These are phyloP conservation scores for Beris chalybata DNA, from an alignment of 2,888 invertebrate genomes.

Conservation along the genomic window DNA sequence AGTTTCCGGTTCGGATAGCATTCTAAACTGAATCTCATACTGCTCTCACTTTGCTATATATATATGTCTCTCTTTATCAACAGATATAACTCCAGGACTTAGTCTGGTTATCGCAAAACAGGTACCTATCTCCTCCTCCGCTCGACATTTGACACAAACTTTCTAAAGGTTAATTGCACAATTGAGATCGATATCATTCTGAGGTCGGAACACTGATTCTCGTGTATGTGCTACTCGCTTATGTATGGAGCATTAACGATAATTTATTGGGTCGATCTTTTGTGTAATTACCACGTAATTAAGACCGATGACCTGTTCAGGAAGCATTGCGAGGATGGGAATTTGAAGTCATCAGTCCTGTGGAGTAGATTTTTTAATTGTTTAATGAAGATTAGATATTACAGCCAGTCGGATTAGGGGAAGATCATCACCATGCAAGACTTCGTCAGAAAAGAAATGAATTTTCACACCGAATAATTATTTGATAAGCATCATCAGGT, in stretches of 20 bases:
- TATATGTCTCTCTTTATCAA: no score
- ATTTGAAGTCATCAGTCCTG: conserved; percentile 1
- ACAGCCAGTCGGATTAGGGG: no score
- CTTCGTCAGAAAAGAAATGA: not conserved
- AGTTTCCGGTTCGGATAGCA: no score
- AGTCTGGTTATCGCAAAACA: no score
- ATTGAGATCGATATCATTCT: conserved; percentile 6
- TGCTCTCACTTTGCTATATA: no score
- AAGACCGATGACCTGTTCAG: conserved; percentile 24
- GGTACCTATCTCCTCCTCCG: not conserved
- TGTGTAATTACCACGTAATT: conserved; percentile 30
- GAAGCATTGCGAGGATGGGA: not conserved
- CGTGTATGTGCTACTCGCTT: not conserved
- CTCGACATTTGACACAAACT: conserved; percentile 20
- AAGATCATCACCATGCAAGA: no score
- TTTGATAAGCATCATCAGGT: conserved; percentile 11
- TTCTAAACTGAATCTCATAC: no score
- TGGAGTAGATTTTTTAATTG: conserved; percentile 12
- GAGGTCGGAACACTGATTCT: conserved; percentile 5
- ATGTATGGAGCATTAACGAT: conserved; percentile 11
- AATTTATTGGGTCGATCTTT: conserved; percentile 21
- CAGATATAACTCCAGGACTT: no score
- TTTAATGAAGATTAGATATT: no score
- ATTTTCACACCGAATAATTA: conserved; percentile 13
- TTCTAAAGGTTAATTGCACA: conserved; percentile 23